These are phyloP conservation scores for Galaxias olidus DNA, from an alignment of 2,797 vertebrate genomes.

Conservation along the genomic window DNA sequence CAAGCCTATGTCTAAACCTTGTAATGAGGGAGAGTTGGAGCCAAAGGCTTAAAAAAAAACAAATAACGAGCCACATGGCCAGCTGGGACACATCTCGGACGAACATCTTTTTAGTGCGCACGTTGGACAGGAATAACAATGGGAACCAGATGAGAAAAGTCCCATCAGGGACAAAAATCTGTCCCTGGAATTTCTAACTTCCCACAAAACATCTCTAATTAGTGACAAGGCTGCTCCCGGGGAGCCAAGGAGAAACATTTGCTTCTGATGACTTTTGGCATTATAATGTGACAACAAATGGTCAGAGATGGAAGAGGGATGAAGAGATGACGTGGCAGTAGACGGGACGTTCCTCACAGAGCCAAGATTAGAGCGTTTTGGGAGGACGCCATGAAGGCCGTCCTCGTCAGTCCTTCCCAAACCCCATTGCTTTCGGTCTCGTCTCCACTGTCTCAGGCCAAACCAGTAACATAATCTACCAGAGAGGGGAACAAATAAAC, in stretches of 20 bases:
- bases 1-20: slow-evolving; percentile 23
- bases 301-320: slow-evolving; percentile 30
- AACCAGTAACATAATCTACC: slow-evolving; percentile 40
- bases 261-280: slow-evolving; percentile 71
- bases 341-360: slow-evolving; percentile 16
- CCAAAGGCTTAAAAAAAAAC: not conserved
- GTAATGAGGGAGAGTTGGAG: slow-evolving; percentile 21
- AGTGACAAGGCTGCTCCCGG: slow-evolving; percentile 64
- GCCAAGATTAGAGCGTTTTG: slow-evolving; percentile 36
- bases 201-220: slow-evolving; percentile 72
- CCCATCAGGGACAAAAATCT: slow-evolving; percentile 56
- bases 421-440: slow-evolving; percentile 43
- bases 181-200: slow-evolving; percentile 67
- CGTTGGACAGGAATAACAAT: slow-evolving; percentile 68
- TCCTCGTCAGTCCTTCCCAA: not conserved
- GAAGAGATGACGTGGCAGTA: slow-evolving; percentile 31
- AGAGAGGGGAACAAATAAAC: slow-evolving; percentile 37
- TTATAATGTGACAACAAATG: slow-evolving; percentile 55
- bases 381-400: slow-evolving; percentile 27
- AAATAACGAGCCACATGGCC: slow-evolving; percentile 38
- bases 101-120: slow-evolving; percentile 43
- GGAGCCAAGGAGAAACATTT: slow-evolving; percentile 65
- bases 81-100: slow-evolving; percentile 59
- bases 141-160: slow-evolving; percentile 68
- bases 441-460: slow-evolving; percentile 41